Percentiles rank a stretch among this genome's conserved stretches.
These are phyloP conservation scores for Campoplex nolae DNA, from an alignment of 2,888 invertebrate species.

Conservation along the genomic window DNA sequence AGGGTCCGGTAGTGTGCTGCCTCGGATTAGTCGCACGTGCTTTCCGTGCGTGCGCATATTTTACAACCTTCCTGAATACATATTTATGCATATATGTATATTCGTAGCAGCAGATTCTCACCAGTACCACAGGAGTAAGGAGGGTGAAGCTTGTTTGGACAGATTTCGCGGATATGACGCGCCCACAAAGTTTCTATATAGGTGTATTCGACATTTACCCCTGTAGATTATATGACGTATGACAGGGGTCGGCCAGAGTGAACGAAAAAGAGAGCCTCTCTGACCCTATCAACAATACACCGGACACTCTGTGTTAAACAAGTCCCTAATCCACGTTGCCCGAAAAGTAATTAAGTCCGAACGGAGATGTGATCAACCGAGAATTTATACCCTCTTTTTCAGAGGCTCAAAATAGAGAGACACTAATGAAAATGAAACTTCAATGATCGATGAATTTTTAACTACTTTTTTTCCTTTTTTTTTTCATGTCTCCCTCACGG, in stretches of 20 bases:
- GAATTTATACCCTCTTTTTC: background rate
- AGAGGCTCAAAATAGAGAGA: background rate
- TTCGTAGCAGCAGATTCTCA: conserved; percentile 12
- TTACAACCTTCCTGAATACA: conserved; percentile 65
- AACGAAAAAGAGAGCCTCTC: conserved; percentile 1
- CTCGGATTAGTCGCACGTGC: conserved; percentile 73
- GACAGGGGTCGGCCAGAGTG: background rate
- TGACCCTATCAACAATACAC: conserved; percentile 11
- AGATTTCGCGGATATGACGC: conserved; percentile 54
- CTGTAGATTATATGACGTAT: conserved; percentile 42
- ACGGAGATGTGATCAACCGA: background rate
- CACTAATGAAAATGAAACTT: background rate
- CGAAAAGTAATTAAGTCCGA: conserved; percentile 11
- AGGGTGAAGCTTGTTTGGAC: conserved; percentile 61
- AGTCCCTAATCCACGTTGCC: conserved; percentile 14
- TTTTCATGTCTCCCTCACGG: background rate
- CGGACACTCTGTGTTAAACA: conserved; percentile 20
- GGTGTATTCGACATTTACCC: conserved; percentile 19
- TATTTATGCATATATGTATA: conserved; percentile 40
- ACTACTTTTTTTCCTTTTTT: background rate
- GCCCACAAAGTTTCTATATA: conserved; percentile 27
- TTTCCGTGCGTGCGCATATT: conserved; percentile 75
- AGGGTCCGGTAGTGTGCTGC: conserved; percentile 24
- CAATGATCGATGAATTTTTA: background rate
- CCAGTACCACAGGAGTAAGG: background rate